Evolutionary conservation across 2,888 invertebrate species (phyloP).

Genomic region (Aphidoletes aphidimyza): DNA sequence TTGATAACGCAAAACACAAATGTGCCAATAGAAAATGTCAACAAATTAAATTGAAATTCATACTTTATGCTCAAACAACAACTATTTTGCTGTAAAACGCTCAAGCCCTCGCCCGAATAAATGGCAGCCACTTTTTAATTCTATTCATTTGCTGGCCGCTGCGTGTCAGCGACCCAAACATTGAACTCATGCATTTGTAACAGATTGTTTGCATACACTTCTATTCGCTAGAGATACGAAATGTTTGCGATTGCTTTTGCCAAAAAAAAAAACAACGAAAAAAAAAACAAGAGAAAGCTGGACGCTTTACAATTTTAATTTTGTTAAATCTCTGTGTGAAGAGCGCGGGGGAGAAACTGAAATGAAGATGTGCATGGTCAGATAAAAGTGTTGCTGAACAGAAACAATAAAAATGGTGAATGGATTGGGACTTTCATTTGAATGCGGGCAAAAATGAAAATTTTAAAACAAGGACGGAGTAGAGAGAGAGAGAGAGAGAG

Average conservation of each 20-base stretch:
- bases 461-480: too few relatives aligned
- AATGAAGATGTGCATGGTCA: conserved; percentile 33
- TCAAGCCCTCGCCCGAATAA: too few relatives aligned
- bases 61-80: not conserved
- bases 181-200: not conserved
- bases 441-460: conserved; percentile 46
- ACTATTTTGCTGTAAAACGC: not conserved
- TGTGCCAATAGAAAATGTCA: conserved; percentile 49
- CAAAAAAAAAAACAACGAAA: too few relatives aligned
- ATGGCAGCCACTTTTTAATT: conserved; percentile 1
- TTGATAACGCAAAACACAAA: not conserved
- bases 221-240: too few relatives aligned
- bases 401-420: conserved; percentile 48
- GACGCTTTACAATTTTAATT: conserved; percentile 41
- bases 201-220: conserved; percentile 22
- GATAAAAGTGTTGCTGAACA: conserved; percentile 25
- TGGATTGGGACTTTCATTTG: conserved; percentile 28
- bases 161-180: not conserved
- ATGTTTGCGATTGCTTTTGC: conserved; percentile 25
- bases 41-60: conserved; percentile 46
- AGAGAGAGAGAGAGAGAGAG: too few relatives aligned
- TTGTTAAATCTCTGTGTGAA: conserved; percentile 32
- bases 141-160: not conserved
- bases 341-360: too few relatives aligned
- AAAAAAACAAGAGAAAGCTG: too few relatives aligned